A percentile compares a stretch with the other conserved stretches of the same genome.
Conservation (phyloP, 2,113 vertebrate species). For the Albula goreensis region DNA sequence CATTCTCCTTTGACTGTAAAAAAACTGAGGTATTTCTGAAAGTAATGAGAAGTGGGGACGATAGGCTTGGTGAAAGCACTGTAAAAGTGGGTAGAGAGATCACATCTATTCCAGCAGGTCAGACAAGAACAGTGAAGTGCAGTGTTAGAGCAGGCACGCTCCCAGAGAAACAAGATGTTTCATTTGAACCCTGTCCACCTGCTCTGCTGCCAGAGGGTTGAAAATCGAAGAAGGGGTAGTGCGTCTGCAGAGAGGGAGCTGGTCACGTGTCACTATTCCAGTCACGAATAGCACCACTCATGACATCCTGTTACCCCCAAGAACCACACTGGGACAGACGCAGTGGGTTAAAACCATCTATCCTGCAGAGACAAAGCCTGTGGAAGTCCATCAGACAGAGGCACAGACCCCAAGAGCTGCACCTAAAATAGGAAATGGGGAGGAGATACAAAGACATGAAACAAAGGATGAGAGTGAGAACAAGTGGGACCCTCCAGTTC, state of each 20-base stretch:
- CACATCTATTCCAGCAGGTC: conserved; percentile 12
- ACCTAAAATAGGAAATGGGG: background rate
- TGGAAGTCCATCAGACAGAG: background rate
- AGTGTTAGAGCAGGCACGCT: conserved; percentile 18
- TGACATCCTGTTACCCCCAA: conserved; percentile 19
- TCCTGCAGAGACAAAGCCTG: conserved; percentile 16
- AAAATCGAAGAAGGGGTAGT: conserved; percentile 1
- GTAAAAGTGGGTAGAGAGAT: conserved; percentile 6
- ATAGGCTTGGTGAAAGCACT: background rate
- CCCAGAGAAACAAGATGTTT: background rate
- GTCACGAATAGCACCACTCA: conserved; percentile 11
- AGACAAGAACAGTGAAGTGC: conserved; percentile 25
- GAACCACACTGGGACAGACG: background rate
- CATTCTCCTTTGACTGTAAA: conserved; percentile 38
- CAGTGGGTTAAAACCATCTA: conserved; percentile 29
- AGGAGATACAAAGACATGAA: too few species aligned
- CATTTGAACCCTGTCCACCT: conserved; percentile 8
- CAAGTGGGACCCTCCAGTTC: too few species aligned
- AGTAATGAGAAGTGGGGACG: background rate
- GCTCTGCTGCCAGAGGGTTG: conserved; percentile 9
- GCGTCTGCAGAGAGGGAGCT: background rate
- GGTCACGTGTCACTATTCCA: conserved; percentile 12
- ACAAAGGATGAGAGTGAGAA: too few species aligned
- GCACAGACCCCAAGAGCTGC: background rate
- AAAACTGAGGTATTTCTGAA: conserved; percentile 34